Percentiles rank a stretch among this genome's conserved stretches.
Evolutionary conservation across 2,888 invertebrate species (phyloP).

Genomic region (Plagodis pulveraria): DNA sequence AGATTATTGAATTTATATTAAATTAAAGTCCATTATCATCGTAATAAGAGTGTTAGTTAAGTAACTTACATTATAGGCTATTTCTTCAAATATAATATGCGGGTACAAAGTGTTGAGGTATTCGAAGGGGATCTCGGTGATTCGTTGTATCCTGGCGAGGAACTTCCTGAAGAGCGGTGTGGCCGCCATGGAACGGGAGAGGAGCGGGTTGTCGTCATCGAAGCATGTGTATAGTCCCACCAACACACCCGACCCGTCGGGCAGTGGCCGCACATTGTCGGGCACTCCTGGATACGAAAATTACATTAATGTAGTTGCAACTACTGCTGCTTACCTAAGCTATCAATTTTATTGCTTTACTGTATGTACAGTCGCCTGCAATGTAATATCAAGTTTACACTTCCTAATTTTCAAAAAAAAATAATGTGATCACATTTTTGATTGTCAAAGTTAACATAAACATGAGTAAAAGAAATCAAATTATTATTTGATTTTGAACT

Average conservation of each 20-base stretch:
- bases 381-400: too few relatives aligned
- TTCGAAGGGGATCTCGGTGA: slow-evolving; percentile 87
- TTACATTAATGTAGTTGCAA: background rate
- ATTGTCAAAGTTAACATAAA: too few relatives aligned
- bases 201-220: slow-evolving; percentile 85
- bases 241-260: slow-evolving; percentile 88
- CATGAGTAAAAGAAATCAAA: too few relatives aligned
- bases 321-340: too few relatives aligned
- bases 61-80: slow-evolving; percentile 84
- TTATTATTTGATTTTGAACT: too few relatives aligned
- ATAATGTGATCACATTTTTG: too few relatives aligned
- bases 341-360: too few relatives aligned
- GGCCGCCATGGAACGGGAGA: slow-evolving; percentile 81
- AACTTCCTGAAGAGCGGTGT: slow-evolving; percentile 88
- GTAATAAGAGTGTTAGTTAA: too few relatives aligned
- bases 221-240: slow-evolving; percentile 83
- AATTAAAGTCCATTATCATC: too few relatives aligned
- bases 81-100: slow-evolving; percentile 86
- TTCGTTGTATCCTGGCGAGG: slow-evolving; percentile 82
- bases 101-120: slow-evolving; percentile 87
- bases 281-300: slow-evolving; percentile 74
- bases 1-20: too few relatives aligned
- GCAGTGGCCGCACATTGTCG: slow-evolving; percentile 85
- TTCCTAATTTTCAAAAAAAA: too few relatives aligned
- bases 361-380: too few relatives aligned